Evolutionary conservation across 1,140 invertebrate species (phyloP).

Genomic region (Paraescarpia echinospica): DNA sequence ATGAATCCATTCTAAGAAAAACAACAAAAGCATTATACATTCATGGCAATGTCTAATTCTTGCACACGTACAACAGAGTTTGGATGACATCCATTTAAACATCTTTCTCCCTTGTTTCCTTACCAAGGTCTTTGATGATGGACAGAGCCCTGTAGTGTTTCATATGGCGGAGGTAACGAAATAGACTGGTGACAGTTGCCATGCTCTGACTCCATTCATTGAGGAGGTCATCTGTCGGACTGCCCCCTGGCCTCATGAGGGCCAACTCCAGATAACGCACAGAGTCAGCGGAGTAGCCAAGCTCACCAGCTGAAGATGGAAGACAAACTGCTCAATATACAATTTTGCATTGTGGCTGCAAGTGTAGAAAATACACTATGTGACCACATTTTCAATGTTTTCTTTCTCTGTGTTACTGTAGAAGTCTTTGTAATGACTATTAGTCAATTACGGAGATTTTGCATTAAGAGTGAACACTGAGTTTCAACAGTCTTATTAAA

Average conservation of each 20-base stretch:
- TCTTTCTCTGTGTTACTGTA: not conserved
- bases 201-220: slow-evolving; percentile 77
- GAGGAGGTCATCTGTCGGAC: slow-evolving; percentile 76
- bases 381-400: not conserved
- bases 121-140: slow-evolving; percentile 66
- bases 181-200: slow-evolving; percentile 77
- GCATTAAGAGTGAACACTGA: too few species aligned
- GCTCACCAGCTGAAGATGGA: not conserved
- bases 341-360: not conserved
- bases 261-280: not conserved
- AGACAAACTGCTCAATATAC: not conserved
- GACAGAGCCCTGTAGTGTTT: slow-evolving; percentile 73
- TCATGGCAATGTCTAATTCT: too few species aligned
- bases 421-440: not conserved
- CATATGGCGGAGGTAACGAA: slow-evolving; percentile 71
- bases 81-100: not conserved
- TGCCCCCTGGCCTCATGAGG: slow-evolving; percentile 47
- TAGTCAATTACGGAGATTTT: too few species aligned
- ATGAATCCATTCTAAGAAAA: too few species aligned
- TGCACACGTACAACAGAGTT: too few species aligned
- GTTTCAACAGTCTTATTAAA: too few species aligned
- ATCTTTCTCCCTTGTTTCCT: slow-evolving; percentile 21
- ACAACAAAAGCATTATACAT: not conserved
- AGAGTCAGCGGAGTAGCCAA: not conserved
- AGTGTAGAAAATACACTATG: not conserved